Base-by-base conservation (phyloP, 92 coral and sea anemone species). In the Epizoanthus rinbou region DNA sequence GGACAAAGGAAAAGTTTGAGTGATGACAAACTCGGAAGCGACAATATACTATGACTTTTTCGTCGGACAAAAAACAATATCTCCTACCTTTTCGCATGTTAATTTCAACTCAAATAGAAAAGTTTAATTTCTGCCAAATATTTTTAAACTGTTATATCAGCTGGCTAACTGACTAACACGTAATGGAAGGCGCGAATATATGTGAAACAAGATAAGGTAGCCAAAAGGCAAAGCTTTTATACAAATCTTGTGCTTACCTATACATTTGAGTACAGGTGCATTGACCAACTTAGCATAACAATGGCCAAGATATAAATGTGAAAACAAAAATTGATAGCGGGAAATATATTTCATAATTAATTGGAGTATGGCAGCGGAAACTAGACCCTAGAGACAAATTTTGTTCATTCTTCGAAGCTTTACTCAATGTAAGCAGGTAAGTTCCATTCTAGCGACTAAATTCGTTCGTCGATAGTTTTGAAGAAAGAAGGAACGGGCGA, bases 141-240 rank as follows among this genome's bases (percentile, higher is more conserved):
- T 87, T 86, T 69, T 63, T 66, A 81, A 74, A 59, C 68, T 86
- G 98, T 93, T 83, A 74, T 9, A 65, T 86, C 98, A 93, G 98
- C 95, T 93, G 98, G 73, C 58, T 50, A 15, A 28, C 82, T 78
- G 45, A 78, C 82, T 62, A 78, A 15, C 82, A 78, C 82, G 82
- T 43, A 63, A 57, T 75, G 82, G 70, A 60, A 41, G 64, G 87
- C 23, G 75, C 86, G 76, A 75, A 86, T 76, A 73, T 91, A 67
- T 89, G 88, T 72, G 87, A 90, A 86, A 85, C 89, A 57, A 76
- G 98, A 91, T 91, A 87, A 89, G 91, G 84, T 91, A 73, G 86
- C 92, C 86, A 93, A 93, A 93, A 91, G 95, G 88, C 98, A 91
- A 90, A 89, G 95, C 88, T 91, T 93, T 93, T 91, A 93, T 91